Evolutionary conservation across 2,113 vertebrate species (phyloP).

Genomic region (Sinosuthora webbiana): DNA sequence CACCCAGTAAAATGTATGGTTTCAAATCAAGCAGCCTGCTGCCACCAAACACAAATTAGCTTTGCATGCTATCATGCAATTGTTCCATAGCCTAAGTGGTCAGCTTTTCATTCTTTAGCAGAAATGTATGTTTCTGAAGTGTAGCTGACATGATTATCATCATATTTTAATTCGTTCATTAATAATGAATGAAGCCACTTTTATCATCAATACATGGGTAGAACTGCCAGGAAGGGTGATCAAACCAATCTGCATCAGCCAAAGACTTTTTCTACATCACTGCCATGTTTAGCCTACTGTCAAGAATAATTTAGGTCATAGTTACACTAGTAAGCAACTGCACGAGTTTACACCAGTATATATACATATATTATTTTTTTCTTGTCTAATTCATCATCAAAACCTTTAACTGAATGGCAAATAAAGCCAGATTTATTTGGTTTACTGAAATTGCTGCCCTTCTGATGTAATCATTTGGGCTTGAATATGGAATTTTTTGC

Average conservation of each 20-base stretch:
- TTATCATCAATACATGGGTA: background rate
- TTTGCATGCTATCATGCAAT: background rate
- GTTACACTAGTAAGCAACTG: background rate
- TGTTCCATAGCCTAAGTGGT: background rate
- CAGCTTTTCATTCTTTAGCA: background rate
- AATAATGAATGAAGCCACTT: background rate
- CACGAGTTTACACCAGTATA: background rate
- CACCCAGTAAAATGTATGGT: background rate
- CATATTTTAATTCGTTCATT: background rate
- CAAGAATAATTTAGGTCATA: background rate
- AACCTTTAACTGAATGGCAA: background rate
- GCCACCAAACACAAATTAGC: background rate
- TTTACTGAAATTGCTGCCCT: background rate
- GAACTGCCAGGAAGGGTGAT: background rate
- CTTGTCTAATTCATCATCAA: background rate
- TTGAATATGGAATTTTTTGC: background rate
- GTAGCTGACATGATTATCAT: background rate
- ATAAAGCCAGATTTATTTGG: background rate
- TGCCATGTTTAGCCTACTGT: background rate
- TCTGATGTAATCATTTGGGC: background rate
- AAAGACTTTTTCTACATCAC: background rate
- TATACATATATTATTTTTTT: background rate
- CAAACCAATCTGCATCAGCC: background rate
- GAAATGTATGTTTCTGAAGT: background rate
- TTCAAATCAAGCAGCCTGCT: background rate